Evolutionary conservation across 2,888 invertebrate genomes (phyloP).

Genomic region (Lepidonotus clava): DNA sequence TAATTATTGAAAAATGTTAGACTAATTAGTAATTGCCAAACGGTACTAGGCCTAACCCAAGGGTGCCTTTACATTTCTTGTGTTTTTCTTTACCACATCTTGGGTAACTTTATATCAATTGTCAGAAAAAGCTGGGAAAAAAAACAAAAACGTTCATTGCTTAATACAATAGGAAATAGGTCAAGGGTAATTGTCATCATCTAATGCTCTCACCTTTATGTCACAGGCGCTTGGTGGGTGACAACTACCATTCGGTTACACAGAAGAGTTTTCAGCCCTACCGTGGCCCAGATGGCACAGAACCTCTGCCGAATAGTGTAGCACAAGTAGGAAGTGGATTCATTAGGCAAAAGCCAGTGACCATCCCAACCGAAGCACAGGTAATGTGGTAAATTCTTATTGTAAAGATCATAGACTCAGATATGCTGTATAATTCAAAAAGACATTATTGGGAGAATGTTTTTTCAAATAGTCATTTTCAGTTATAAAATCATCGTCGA

Average conservation of each 20-base stretch:
- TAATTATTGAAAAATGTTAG: too few species aligned
- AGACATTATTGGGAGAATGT: too few species aligned
- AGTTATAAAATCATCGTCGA: too few species aligned
- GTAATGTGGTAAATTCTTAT: too few species aligned
- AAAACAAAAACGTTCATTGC: neutral
- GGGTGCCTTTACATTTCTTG: neutral
- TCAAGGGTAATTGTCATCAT: too few species aligned
- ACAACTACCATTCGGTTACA: constrained; percentile 78
- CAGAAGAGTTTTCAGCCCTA: constrained; percentile 75
- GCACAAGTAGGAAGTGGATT: constrained; percentile 77
- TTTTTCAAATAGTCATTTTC: too few species aligned
- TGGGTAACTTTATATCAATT: too few species aligned
- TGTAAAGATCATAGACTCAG: too few species aligned
- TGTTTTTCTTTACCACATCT: neutral
- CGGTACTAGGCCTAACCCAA: neutral
- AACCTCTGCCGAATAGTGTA: constrained; percentile 74
- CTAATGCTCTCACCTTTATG: too few species aligned
- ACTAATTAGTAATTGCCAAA: neutral
- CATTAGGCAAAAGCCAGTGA: constrained; percentile 75
- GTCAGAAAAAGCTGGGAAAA: too few species aligned
- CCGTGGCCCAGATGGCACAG: constrained; percentile 72
- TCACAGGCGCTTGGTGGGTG: constrained; percentile 76
- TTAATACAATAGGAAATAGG: neutral
- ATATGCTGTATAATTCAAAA: too few species aligned
- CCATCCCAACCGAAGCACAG: constrained; percentile 66